These are phyloP conservation scores for Eunapius fragilis DNA, from an alignment of 37 sponge, comb jelly and placozoan genomes.

Conservation along the genomic window DNA sequence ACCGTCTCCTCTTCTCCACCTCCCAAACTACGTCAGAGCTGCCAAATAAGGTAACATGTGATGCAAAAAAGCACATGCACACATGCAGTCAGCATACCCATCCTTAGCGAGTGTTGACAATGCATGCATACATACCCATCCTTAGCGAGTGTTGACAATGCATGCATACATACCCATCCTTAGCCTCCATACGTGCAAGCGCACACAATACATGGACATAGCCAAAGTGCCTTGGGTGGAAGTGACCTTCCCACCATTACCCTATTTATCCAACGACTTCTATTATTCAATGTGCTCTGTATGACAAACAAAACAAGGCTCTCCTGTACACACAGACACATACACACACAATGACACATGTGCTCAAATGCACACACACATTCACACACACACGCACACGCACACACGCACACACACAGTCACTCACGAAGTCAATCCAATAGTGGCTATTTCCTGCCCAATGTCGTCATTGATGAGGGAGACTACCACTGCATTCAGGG, in stretches of 20 bases:
- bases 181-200: too few relatives aligned
- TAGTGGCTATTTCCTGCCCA: conserved; percentile 71
- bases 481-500: conserved; percentile 59
- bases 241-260: too few relatives aligned
- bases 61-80: background rate
- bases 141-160: too few relatives aligned
- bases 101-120: too few relatives aligned
- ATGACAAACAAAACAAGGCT: too few relatives aligned
- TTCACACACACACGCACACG: background rate
- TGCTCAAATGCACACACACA: conserved; percentile 7
- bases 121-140: too few relatives aligned
- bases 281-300: too few relatives aligned
- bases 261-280: too few relatives aligned
- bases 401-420: background rate
- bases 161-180: too few relatives aligned
- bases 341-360: background rate
- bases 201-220: too few relatives aligned
- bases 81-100: too few relatives aligned
- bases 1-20: conserved; percentile 25
- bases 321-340: background rate
- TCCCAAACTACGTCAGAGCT: conserved; percentile 72
- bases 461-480: conserved; percentile 75
- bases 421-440: conserved; percentile 66
- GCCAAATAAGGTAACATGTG: background rate
- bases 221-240: too few relatives aligned